Evolutionary conservation across 2,113 vertebrate species (phyloP), one percentile per base, ranked within the genome.

Genomic region (Dryoscopus gambensis): DNA sequence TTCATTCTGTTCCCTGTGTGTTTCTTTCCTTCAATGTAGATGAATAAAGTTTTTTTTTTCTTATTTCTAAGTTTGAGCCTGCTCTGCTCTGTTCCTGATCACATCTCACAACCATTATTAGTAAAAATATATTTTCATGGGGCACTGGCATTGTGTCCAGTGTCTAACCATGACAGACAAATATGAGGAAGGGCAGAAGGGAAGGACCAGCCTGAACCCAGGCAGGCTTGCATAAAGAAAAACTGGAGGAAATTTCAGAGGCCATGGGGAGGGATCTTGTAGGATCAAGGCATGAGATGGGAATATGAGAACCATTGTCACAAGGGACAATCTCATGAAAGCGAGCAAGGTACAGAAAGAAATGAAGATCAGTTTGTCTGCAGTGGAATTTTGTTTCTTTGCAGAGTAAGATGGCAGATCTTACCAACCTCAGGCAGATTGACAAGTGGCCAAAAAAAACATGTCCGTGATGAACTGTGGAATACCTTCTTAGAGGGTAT

Each of bases 321-420:
- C 14, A 52, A 15, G 4, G n/a, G 37, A 70, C 13, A 80, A 68
- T 28, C 35, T 35, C 10, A 10, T 3, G 4, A 59, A 76, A 64
- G 3, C 0, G 0, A 69, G 49, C 5, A 56, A 64, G 16, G 33
- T 7, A 50, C 1, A 3, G 53, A 55, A 63, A 84, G 20, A 82
- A 64, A 63, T 21, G 5, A 53, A 76, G 30, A 18, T 84, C 28
- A 28, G 11, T 52, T 70, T 35, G 35, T 33, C 47, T 57, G 27
- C 31, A 75, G 23, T 50, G 27, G 47, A 70, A 39, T 28, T 65
- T 57, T 44, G 18, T 52, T 67, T 23, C 40, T 81, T 93, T 67
- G 18, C 42, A 83, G 44, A 80, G 33, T 40, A 64, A 25, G 14
- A 55, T 2, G 0, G 31, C 13, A 63, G 28, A 13, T 46, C 62